Conservation (phyloP, 2,113 vertebrate species). For the Nipponia nippon region DNA sequence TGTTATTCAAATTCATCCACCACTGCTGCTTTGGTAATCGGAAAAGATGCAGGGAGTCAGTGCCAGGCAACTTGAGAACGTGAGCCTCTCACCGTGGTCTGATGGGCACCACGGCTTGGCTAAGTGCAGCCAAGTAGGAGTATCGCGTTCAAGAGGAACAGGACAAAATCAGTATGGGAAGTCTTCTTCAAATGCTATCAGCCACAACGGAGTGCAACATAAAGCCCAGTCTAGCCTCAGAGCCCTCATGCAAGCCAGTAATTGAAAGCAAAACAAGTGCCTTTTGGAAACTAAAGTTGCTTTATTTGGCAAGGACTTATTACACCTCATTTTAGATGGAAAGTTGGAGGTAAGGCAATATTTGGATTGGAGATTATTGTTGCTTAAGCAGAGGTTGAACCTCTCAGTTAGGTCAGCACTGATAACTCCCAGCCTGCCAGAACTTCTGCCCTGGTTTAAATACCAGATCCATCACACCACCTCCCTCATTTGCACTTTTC, state of each 20-base stretch:
- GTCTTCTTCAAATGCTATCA: neutral
- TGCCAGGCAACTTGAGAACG: neutral
- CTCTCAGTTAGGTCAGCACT: neutral
- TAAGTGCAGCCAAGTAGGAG: neutral
- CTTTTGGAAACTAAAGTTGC: conserved; percentile 6
- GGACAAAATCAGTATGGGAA: neutral
- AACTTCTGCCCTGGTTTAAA: neutral
- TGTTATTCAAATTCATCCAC: neutral
- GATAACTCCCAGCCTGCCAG: neutral
- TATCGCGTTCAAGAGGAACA: neutral
- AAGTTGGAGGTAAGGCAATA: conserved; percentile 14
- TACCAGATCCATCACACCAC: neutral
- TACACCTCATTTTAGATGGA: neutral
- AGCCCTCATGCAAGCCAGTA: neutral
- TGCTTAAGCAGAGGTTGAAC: neutral
- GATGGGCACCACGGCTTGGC: neutral
- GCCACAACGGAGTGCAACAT: neutral
- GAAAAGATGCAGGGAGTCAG: neutral
- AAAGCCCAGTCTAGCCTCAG: neutral
- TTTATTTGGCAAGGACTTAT: conserved; percentile 36
- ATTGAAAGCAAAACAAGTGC: conserved; percentile 1
- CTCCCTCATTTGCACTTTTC: neutral
- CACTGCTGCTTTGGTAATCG: rapidly evolving
- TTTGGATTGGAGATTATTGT: neutral
- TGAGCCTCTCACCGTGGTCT: neutral